Base-by-base conservation (phyloP, 2,113 vertebrate species). In the Thermophis baileyi region DNA sequence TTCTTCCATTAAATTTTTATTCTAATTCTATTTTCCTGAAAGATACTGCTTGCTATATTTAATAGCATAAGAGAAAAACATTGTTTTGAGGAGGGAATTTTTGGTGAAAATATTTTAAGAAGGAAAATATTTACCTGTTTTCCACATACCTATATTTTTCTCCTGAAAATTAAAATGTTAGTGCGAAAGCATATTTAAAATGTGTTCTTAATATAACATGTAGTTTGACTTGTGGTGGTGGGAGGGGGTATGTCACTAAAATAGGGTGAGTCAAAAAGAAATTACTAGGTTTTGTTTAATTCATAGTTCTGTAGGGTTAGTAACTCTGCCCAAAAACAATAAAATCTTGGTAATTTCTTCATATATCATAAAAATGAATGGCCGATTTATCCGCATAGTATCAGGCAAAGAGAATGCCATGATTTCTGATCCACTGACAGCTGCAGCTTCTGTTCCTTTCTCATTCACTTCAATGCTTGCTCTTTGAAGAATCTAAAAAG, bases 331-430 rank as follows among this genome's bases (percentile, higher is more conserved):
- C 97, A 99, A 98, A 95, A 99, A 99, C 14, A 99, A 94, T 92
- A 99, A 95, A 60, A 97, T 97, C 94, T 97, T 98, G 47, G 98
- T 98, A 74, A 91, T 97, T 95, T 99, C 98, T 57, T 99, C 98
- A 92, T 98, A 99, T 94, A 99, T 98, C 95, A 99, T 98, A 93
- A 99, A 99, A 90, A 99, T 98, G 94, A 99, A 99, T 0, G 99
- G 99, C 60, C 97, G 97, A 95, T 99, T 95, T 74, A 98, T 96
- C 40, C 85, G 97, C 96, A 99, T 97, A 85, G 94, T 85, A 86
- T 94, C 95, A 89, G 98, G 98, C 95, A 98, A 92, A 1, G 98
- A 97, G 50, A 98, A 98, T 46, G 98, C 97, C 3, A 88, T 98
- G 18, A 99, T 98, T 96, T 98, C 97, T 11, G 95, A 92, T 1